A percentile compares a stretch with the other conserved stretches of the same genome.
Conservation (phyloP, 2,113 vertebrate genomes). For the Ageneiosus marmoratus region DNA sequence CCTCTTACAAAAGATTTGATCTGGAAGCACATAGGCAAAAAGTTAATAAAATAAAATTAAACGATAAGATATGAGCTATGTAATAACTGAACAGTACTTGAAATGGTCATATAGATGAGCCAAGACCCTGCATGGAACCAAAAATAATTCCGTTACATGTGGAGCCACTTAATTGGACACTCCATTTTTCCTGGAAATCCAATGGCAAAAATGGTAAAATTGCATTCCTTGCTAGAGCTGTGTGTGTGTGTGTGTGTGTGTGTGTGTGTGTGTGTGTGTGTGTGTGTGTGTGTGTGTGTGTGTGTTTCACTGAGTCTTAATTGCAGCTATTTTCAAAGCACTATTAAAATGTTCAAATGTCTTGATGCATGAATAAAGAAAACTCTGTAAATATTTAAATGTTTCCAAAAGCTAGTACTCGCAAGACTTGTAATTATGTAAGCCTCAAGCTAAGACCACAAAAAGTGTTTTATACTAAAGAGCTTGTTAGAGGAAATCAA, state of each 20-base stretch:
- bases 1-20: neutral
- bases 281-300: neutral
- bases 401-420: conserved; percentile 42
- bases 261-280: neutral
- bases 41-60: conserved; percentile 19
- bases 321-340: conserved; percentile 39
- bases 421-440: conserved; percentile 49
- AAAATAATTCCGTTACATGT: conserved; percentile 57
- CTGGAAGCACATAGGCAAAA: neutral
- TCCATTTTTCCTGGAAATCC: conserved; percentile 58
- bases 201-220: conserved; percentile 43
- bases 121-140: conserved; percentile 56
- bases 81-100: conserved; percentile 64
- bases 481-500: conserved; percentile 43
- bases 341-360: conserved; percentile 39
- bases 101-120: conserved; percentile 49
- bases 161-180: conserved; percentile 67
- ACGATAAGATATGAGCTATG: conserved; percentile 70
- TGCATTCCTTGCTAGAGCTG: conserved; percentile 35
- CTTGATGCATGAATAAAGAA: conserved; percentile 47
- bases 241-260: conserved; percentile 22
- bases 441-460: conserved; percentile 44
- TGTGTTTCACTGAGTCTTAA: conserved; percentile 20
- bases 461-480: conserved; percentile 39
- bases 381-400: conserved; percentile 46